Evolutionary conservation across 2,797 vertebrate species (phyloP).

Genomic region (Pseudocheirus occidentalis): DNA sequence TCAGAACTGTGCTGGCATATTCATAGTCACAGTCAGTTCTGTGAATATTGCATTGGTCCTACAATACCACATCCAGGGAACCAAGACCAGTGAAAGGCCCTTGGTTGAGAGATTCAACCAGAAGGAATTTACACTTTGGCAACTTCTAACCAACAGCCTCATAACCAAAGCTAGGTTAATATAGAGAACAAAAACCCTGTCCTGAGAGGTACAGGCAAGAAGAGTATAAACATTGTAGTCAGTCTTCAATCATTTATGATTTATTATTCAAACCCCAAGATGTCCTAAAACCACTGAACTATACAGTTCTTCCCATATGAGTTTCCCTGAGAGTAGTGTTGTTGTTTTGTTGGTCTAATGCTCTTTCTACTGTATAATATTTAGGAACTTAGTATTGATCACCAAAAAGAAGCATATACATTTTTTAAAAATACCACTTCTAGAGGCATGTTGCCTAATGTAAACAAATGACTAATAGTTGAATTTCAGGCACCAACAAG

Average conservation of each 20-base stretch:
- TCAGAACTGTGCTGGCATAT: too few relatives aligned
- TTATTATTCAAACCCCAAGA: not conserved
- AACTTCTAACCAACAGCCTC: not conserved
- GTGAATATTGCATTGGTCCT: too few relatives aligned
- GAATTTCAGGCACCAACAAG: not conserved
- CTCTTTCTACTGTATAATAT: too few relatives aligned
- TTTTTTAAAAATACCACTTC: too few relatives aligned
- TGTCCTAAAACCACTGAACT: conserved; percentile 11
- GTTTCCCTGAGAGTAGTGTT: not conserved
- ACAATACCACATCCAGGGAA: not conserved
- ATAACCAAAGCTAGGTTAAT: not conserved
- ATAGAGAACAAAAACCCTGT: not conserved
- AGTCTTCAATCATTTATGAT: not conserved
- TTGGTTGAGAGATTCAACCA: not conserved
- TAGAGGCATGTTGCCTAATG: not conserved
- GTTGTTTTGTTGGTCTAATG: not conserved
- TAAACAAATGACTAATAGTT: not conserved
- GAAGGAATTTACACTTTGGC: not conserved
- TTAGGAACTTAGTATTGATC: too few relatives aligned
- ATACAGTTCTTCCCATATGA: not conserved
- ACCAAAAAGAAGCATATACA: too few relatives aligned
- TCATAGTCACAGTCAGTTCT: too few relatives aligned
- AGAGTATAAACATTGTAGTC: not conserved
- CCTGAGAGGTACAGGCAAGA: not conserved
- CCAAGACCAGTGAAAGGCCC: conserved; percentile 14